Evolutionary conservation across 2,888 invertebrate genomes (phyloP).

Genomic region (Dryobota labecula): DNA sequence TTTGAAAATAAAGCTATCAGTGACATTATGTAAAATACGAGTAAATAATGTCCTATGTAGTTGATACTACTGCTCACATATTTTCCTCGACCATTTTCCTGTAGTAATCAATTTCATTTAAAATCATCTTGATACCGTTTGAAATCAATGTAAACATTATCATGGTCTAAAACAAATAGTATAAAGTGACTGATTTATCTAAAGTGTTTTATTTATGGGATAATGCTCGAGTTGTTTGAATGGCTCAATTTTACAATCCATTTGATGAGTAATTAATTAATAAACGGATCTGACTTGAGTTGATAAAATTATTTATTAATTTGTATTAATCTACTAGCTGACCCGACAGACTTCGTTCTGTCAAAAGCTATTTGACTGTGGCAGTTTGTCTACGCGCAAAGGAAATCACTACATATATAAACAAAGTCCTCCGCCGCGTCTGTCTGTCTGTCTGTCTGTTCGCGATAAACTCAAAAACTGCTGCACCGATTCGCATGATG

Average conservation of each 20-base stretch:
- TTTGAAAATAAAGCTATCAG: constrained; percentile 11
- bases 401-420: too few relatives aligned
- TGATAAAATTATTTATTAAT: background rate
- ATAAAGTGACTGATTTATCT: constrained; percentile 23
- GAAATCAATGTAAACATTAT: constrained; percentile 39
- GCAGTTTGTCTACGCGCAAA: too few relatives aligned
- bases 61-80: background rate
- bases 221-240: constrained; percentile 14
- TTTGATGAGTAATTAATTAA: constrained; percentile 21
- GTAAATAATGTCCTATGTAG: background rate
- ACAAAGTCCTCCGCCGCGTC: too few relatives aligned
- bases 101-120: constrained; percentile 30
- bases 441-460: too few relatives aligned
- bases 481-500: too few relatives aligned
- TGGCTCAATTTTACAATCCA: constrained; percentile 28
- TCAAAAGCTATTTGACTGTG: too few relatives aligned
- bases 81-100: constrained; percentile 47
- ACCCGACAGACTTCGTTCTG: too few relatives aligned
- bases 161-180: constrained; percentile 25
- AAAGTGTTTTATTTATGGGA: constrained; percentile 24
- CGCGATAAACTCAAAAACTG: too few relatives aligned
- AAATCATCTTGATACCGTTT: constrained; percentile 24
- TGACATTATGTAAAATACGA: constrained; percentile 6
- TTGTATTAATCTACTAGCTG: too few relatives aligned
- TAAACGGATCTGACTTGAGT: background rate